Evolutionary conservation across 2,113 vertebrate species (phyloP).

Genomic region (Silurus meridionalis): DNA sequence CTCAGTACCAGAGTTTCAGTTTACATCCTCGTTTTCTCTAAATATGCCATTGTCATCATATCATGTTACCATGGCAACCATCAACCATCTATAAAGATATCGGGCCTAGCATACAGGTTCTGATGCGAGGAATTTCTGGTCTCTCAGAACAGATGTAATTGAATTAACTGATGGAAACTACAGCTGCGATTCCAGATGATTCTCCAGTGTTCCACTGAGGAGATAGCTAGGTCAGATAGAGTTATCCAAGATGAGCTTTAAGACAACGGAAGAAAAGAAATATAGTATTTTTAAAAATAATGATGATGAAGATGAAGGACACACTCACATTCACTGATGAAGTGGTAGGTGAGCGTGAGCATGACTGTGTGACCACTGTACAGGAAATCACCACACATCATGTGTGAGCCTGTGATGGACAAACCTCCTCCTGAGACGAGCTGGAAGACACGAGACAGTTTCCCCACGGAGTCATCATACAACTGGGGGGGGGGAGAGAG

Average conservation of each 20-base stretch:
- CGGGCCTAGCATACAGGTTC: not conserved
- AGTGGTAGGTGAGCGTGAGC: slow-evolving; percentile 82
- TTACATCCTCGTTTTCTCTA: not conserved
- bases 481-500: slow-evolving; percentile 34
- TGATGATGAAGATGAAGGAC: not conserved
- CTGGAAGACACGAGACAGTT: slow-evolving; percentile 51
- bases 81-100: not conserved
- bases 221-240: not conserved
- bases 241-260: too few relatives aligned
- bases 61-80: not conserved
- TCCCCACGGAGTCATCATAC: slow-evolving; percentile 39
- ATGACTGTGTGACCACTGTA: slow-evolving; percentile 86
- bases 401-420: slow-evolving; percentile 84
- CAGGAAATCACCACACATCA: slow-evolving; percentile 85
- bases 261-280: not conserved
- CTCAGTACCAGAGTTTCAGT: not conserved
- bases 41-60: not conserved
- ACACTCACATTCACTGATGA: slow-evolving; percentile 87
- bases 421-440: slow-evolving; percentile 58
- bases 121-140: not conserved
- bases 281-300: not conserved
- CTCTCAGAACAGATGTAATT: not conserved
- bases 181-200: not conserved
- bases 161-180: not conserved
- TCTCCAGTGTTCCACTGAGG: not conserved